These are phyloP conservation scores for Ceratina calcarata DNA, from an alignment of 1,140 invertebrate genomes.

Conservation along the genomic window DNA sequence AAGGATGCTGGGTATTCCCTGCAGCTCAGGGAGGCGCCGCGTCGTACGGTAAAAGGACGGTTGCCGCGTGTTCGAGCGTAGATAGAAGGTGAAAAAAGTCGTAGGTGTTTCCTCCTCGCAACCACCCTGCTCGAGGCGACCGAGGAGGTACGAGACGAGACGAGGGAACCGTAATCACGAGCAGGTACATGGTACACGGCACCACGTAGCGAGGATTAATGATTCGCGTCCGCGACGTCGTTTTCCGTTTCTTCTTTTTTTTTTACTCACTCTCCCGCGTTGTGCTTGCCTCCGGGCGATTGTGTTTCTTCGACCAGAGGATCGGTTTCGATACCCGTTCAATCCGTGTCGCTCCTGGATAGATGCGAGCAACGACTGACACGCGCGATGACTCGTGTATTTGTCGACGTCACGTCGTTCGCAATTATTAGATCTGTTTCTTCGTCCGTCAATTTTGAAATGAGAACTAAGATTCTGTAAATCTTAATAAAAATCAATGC, in stretches of 20 bases:
- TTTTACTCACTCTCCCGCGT: conserved; percentile 39
- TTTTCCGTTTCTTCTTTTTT: conserved; percentile 62
- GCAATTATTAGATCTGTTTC: too few species aligned
- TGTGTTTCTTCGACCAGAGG: conserved; percentile 16
- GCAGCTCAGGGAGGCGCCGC: conserved; percentile 11
- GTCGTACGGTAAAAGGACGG: not conserved
- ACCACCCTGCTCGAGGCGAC: conserved; percentile 18
- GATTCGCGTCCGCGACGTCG: conserved; percentile 65
- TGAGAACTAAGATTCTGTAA: too few species aligned
- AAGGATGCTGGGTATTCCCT: conserved; percentile 6
- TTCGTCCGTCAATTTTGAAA: too few species aligned
- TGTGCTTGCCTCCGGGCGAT: not conserved
- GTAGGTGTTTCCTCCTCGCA: conserved; percentile 39
- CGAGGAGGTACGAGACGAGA: not conserved
- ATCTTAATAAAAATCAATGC: too few species aligned
- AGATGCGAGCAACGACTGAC: not conserved
- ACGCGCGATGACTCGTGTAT: not conserved
- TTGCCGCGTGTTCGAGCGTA: conserved; percentile 13
- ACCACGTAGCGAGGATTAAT: conserved; percentile 63
- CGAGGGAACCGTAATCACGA: conserved; percentile 60
- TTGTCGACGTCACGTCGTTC: not conserved
- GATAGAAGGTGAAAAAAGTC: conserved; percentile 42
- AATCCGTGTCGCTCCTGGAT: conserved; percentile 10
- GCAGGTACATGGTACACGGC: conserved; percentile 61
- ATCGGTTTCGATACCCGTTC: conserved; percentile 3